Evolutionary conservation across 1,140 invertebrate genomes (phyloP).

Genomic region (Diorhabda carinulata): DNA sequence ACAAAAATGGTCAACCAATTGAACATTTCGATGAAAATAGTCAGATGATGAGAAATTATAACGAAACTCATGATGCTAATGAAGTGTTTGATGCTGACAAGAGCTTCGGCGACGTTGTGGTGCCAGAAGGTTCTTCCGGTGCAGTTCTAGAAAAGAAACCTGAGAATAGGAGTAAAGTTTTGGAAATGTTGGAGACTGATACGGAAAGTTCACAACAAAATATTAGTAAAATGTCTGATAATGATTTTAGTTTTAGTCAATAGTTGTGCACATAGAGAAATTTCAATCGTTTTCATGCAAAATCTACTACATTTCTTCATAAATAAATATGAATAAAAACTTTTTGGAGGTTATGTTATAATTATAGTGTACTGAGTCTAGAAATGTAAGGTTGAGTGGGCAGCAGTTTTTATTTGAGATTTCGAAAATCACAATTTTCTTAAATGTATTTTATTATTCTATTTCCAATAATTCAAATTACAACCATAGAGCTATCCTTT

Average conservation of each 20-base stretch:
- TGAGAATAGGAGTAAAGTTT: constrained; percentile 17
- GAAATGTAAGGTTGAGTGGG: no score
- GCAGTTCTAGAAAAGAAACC: neutral
- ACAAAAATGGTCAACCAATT: neutral
- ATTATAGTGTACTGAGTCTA: no score
- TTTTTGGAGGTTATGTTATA: no score
- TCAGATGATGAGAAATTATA: neutral
- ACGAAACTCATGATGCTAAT: neutral
- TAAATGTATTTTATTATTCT: no score
- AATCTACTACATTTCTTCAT: no score
- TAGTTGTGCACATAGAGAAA: neutral
- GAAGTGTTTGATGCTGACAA: neutral
- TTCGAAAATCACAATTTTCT: no score
- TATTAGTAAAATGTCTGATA: constrained; percentile 7
- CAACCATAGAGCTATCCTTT: no score
- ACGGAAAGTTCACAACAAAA: constrained; percentile 30
- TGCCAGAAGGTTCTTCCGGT: neutral
- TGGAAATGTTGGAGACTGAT: constrained; percentile 32
- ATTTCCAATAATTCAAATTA: no score
- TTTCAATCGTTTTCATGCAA: no score
- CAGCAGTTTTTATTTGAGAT: no score
- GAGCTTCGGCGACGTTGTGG: neutral
- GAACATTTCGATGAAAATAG: neutral
- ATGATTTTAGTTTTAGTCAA: constrained; percentile 7
- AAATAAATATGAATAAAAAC: no score